Base-by-base conservation (phyloP, 2,113 vertebrate genomes). In the Nymphicus hollandicus region DNA sequence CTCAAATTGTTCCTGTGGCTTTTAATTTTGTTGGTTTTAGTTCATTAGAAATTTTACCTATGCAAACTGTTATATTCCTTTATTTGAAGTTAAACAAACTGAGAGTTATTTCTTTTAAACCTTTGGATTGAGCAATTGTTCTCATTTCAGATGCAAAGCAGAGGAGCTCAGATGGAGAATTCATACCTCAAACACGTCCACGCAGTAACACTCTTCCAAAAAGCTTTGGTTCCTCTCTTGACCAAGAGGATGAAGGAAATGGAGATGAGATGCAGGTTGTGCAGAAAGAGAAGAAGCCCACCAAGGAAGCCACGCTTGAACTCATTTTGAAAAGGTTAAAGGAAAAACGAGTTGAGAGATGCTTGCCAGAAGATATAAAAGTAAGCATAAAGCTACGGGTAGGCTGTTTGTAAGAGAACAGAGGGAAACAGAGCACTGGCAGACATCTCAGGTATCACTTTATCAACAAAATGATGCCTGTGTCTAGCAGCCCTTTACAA, bases 151-250 rank as follows among this genome's bases (percentile, higher is more conserved):
- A 99, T 97, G 98, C 98, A 98, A 99, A 99, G 97, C 99, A 99
- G 87, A 99, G 98, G 77, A 98, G 96, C 63, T 97, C 97, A 60
- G 99, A 99, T 96, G 98, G 98, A 50, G 99, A 99, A 96, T 98
- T 99, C 91, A 98, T 98, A 91, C 99, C 99, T 87, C 99, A 98
- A 94, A 96, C 98, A 56, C 99, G 99, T 66, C 99, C 99, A 50
- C 98, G 99, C 55, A 99, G 99, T 97, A 99, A 99, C 98, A 99
- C 99, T 68, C 98, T 99, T 95, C 99, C 99, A 97, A 99, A 99
- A 96, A 99, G 99, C 98, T 99, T 99, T 87, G 99, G 99, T 79
- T 99, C 99, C 86, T 99, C 99, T 37, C 97, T 99, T 96, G 99
- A 99, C 83, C 99, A 99, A 72, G 97, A 98, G 35, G 91, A 97